These are phyloP conservation scores for Halocaridina rubra DNA, from an alignment of 2,888 invertebrate species.

Conservation along the genomic window DNA sequence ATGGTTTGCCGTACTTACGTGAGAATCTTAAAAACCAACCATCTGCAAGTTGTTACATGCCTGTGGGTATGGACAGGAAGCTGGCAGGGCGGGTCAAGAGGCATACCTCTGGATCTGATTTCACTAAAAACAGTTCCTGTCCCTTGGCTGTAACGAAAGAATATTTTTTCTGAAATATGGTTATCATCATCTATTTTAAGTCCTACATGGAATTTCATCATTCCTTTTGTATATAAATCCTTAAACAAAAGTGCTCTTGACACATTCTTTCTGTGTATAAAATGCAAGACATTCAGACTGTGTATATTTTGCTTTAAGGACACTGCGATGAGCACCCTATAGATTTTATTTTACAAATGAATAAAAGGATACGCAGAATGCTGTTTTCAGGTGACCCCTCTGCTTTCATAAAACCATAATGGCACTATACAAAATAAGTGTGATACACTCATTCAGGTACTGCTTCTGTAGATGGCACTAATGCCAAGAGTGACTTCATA, in stretches of 20 bases:
- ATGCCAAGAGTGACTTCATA: neutral
- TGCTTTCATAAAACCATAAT: no score
- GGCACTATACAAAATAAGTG: no score
- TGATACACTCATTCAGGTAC: no score
- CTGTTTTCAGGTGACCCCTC: no score
- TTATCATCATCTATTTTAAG: neutral
- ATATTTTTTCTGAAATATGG: slow-evolving; percentile 46
- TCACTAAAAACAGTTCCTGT: slow-evolving; percentile 13
- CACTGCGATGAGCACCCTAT: slow-evolving; percentile 15
- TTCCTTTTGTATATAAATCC: slow-evolving; percentile 32
- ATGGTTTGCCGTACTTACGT: no score
- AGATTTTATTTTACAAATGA: slow-evolving; percentile 5
- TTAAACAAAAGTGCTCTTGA: slow-evolving; percentile 6
- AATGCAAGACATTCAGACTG: neutral
- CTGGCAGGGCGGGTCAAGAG: no score
- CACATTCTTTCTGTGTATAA: neutral
- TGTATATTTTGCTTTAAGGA: neutral
- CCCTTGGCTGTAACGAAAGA: slow-evolving; percentile 31
- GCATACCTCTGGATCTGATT: neutral
- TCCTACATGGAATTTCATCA: neutral
- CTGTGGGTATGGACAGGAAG: no score
- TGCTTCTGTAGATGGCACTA: no score
- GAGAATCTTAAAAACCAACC: neutral
- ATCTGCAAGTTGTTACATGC: no score
- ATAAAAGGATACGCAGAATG: no score